Base-by-base conservation (phyloP, 2,888 invertebrate species). In the Apodemia mormo region DNA sequence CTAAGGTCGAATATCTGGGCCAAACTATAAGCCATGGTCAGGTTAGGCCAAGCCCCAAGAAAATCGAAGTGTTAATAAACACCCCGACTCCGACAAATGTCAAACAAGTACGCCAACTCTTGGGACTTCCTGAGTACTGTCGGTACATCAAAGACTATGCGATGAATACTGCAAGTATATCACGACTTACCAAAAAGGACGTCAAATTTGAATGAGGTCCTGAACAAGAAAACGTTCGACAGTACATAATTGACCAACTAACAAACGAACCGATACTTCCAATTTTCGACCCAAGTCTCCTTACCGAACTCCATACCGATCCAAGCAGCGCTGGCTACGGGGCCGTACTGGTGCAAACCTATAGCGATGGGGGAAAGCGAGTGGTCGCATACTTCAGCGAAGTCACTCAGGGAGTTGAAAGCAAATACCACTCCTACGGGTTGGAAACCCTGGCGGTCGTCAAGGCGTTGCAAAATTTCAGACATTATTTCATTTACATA, bases 361-460 rank as follows among this genome's bases (percentile, higher is more conserved):
- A 70, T 10, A 43, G 22, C 2, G 64, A 68, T 29, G 68, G 65
- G 14, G 30, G 7, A 9, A 73, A 64, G n/a, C n/a, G n/a, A n/a
- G n/a, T n/a, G n/a, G n/a, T n/a, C n/a, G n/a, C n/a, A n/a, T n/a
- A n/a, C n/a, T n/a, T n/a, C n/a, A n/a, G n/a, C n/a, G n/a, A n/a
- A n/a, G 40, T 49, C 0, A 75, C 76, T 0, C 71, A 75, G 29
- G 76, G 74, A 22, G 77, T 75, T 0, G 22, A 22, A 22, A 22
- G 22, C 22, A 22, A 22, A 22, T 22, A 22, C 22, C 22, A 22
- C 22, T 22, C 22, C 22, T 22, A 22, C 22, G 22, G 0, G 22
- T 22, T 22, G 22, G 73, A 76, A 43, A 77, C 74, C 0, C 40
- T 77, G n/a, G 76, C 76, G 0, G 74, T 77, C 1, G 74, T 77